Base-by-base conservation (phyloP, 1,140 invertebrate species). In the Kradibia gibbosae region DNA sequence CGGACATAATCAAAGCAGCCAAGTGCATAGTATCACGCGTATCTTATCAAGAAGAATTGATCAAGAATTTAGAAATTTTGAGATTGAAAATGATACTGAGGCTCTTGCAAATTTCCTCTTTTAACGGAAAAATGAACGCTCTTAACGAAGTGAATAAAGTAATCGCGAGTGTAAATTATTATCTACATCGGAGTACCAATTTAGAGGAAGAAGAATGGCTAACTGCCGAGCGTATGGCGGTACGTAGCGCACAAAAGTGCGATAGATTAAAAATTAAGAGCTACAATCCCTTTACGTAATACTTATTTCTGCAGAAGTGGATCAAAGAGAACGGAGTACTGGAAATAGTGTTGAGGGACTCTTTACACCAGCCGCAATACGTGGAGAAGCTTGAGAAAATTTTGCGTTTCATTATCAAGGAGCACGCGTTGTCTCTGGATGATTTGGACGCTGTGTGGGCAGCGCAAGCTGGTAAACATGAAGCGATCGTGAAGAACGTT, bases 71-170 rank as follows among this genome's bases (percentile, higher is more conserved):
- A 83, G 98, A 99, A 93, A 97, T 98, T 90, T 98, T 99, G 92
- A 94, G 98, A 86, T 92, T 99, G 82, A 98, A 98, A 93, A 99
- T 99, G 96, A 98, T 99, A 85, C 92, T 99, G 82, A 95, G 97
- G 88, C 94, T 98, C 85, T 92, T 99, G 75, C 97, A 99, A 93
- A 98, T 99, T 88, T 99, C 98, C 22, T 99, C 98, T 55, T 99
- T 99, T 88, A 99, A 99, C 92, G 98, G 98, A 15, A 99, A 99
- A 93, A 99, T 99, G 98, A 99, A 98, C 90, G 98, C 98, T 42
- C 92, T 99, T 50, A 99, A 99, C 92, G 98, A 99, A 94, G 97
- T 99, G 53, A 99, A 99, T 92, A 99, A 99, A 93, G 96, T 99
- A 39, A 98, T 99, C 67, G 95, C 96, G 39, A 96, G 95, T 88